Evolutionary conservation across 2,797 vertebrate species (phyloP).

Genomic region (Sarcoramphus papa): DNA sequence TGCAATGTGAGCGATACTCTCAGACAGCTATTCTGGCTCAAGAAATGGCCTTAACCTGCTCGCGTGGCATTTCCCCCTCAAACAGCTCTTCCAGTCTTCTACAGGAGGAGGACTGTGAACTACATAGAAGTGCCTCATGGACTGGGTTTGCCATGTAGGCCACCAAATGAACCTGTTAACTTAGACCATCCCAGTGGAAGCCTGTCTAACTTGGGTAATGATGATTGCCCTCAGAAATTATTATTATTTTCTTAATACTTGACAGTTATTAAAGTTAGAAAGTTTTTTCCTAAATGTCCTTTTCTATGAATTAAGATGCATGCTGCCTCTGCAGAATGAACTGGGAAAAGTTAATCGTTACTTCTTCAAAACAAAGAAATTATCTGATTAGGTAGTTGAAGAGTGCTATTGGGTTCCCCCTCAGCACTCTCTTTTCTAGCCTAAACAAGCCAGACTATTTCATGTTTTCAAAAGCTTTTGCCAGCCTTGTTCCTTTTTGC

Average conservation of each 20-base stretch:
- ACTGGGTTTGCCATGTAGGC: background rate
- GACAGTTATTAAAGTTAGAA: background rate
- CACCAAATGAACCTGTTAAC: background rate
- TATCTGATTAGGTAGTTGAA: background rate
- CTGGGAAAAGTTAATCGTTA: background rate
- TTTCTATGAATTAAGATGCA: background rate
- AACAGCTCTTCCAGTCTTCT: background rate
- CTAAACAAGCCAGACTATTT: background rate
- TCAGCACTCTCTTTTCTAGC: background rate
- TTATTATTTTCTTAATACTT: background rate
- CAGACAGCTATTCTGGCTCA: background rate
- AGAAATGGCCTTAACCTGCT: background rate
- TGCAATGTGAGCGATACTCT: background rate
- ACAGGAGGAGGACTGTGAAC: background rate
- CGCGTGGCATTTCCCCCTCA: background rate
- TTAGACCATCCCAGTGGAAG: background rate
- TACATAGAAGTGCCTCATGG: background rate
- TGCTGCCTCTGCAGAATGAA: background rate
- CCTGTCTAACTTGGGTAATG: background rate
- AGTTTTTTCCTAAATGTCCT: background rate
- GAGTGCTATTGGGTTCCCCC: background rate
- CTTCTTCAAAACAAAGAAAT: background rate
- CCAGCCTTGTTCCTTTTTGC: background rate
- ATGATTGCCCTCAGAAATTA: background rate
- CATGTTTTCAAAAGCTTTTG: background rate